Percentiles rank a stretch among this genome's conserved stretches.
Evolutionary conservation across 1,140 invertebrate genomes (phyloP).

Genomic region (Zaprionus ghesquierei): DNA sequence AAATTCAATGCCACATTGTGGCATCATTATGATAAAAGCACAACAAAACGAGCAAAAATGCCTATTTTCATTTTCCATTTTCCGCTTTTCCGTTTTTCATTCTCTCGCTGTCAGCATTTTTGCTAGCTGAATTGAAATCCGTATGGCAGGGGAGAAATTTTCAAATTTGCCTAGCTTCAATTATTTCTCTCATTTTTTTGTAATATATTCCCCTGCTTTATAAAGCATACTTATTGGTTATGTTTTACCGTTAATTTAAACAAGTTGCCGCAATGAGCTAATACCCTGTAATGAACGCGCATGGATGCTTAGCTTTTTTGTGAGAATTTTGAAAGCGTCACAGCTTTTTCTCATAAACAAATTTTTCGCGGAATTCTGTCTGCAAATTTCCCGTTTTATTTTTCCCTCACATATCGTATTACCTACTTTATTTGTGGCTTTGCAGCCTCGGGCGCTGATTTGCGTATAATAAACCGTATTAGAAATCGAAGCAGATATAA

Average conservation of each 20-base stretch:
- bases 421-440: neutral
- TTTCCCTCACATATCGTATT: neutral
- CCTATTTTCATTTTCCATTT: conserved; percentile 3
- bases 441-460: neutral
- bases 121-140: neutral
- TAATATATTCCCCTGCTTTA: neutral
- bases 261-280: neutral
- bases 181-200: too few species aligned
- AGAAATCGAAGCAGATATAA: neutral
- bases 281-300: neutral
- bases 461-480: neutral
- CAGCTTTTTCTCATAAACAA: neutral
- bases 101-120: neutral
- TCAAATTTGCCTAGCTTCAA: neutral
- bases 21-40: conserved; percentile 32
- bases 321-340: neutral
- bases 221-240: neutral
- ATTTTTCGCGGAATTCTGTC: neutral
- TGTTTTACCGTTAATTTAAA: neutral
- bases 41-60: conserved; percentile 16
- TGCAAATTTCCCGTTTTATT: neutral
- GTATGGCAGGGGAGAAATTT: neutral
- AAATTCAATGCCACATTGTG: conserved; percentile 58
- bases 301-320: neutral
- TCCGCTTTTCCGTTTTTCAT: too few species aligned